These are phyloP conservation scores for Bombus ignitus DNA, from an alignment of 1,140 invertebrate species.

Conservation along the genomic window DNA sequence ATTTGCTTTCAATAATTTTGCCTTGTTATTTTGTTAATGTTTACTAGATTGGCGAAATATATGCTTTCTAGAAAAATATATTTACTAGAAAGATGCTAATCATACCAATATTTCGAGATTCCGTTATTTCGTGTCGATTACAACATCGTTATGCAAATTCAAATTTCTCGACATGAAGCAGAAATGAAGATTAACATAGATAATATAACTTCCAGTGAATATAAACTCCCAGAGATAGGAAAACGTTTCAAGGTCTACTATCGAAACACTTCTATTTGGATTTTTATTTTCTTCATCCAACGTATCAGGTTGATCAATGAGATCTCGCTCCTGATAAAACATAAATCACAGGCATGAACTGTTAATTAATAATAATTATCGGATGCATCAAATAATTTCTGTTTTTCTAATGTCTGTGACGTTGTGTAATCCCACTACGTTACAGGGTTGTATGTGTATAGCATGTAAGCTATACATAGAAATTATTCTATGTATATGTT, in stretches of 20 bases:
- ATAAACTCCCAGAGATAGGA: not conserved
- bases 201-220: not conserved
- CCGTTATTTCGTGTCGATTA: too few relatives aligned
- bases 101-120: not conserved
- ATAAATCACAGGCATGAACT: slow-evolving; percentile 51
- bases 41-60: too few relatives aligned
- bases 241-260: slow-evolving; percentile 18
- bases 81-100: too few relatives aligned
- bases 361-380: slow-evolving; percentile 55
- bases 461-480: too few relatives aligned
- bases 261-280: not conserved
- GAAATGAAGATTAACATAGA: not conserved
- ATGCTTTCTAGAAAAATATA: too few relatives aligned
- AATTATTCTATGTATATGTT: too few relatives aligned
- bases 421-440: slow-evolving; percentile 25
- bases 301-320: slow-evolving; percentile 42
- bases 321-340: slow-evolving; percentile 45
- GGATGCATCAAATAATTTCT: slow-evolving; percentile 25
- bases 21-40: not conserved
- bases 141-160: too few relatives aligned
- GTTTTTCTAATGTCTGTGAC: slow-evolving; percentile 10
- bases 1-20: not conserved
- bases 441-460: too few relatives aligned
- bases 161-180: not conserved
- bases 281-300: not conserved